Evolutionary conservation across 2,113 vertebrate species (phyloP), one percentile per base, ranked within the genome.

Genomic region (Ancistrus triradiatus): DNA sequence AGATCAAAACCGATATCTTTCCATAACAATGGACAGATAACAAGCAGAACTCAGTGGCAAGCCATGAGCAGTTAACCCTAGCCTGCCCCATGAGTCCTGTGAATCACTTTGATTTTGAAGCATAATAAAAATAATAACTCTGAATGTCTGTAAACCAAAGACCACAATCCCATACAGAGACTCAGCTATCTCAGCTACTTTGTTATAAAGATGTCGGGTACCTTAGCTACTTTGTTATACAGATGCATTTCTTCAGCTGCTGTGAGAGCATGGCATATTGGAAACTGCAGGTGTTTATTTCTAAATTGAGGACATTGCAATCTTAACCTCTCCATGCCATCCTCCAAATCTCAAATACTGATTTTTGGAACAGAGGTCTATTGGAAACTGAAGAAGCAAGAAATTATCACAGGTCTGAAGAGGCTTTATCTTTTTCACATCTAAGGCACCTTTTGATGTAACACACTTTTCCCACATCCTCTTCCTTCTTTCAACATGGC

Each of bases 341-440:
- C 7, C 7, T 37, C 6, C 18, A 37, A 7, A 4, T 24, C 25
- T 3, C 27, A 3, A 31, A 7, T 31, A 3, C 7, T 4, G 7
- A 31, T 31, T 31, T 31, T 31, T 31, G 3, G 7, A 31, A 31
- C 27, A 31, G 7, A 31, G 27, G 27, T 31, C 7, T 31, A 7
- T 4, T 31, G 27, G 58, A 40, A 15, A 5, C 13, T 42, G n/a
- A 42, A 15, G 57, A 65, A 68, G 33, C 58, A 25, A 21, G 46
- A 64, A 60, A 64, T 61, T 64, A 59, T 31, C 53, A 57, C 59
- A 64, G 33, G 53, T 65, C 55, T 42, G 37, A 62, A 69, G 71
- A 73, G 60, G 24, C n/a, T 64, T 58, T 56, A 40, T 64, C 38
- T 27, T 60, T 49, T 65, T 69, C 33, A 69, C 60, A 40, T 59